phyloP scores from a whole-genome alignment of 2,113 vertebrate genomes.

The Malaclemys terrapin region DNA sequence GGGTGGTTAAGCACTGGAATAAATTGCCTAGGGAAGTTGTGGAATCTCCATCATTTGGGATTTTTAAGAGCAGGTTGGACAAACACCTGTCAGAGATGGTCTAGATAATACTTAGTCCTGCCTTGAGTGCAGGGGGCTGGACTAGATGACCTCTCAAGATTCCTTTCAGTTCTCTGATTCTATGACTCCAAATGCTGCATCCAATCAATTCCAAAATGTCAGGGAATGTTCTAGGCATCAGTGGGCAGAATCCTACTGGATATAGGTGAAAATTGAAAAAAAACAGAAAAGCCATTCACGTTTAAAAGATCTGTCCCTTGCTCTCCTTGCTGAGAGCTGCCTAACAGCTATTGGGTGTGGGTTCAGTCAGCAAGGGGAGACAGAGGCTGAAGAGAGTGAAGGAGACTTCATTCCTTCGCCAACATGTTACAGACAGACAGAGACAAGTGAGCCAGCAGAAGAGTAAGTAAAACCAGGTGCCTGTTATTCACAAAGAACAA shows the following conservation, averaged over 20 bases:
- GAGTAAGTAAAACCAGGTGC: neutral
- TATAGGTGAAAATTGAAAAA: neutral
- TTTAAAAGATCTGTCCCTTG: neutral
- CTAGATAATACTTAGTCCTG: no score
- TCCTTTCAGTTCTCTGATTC: no score
- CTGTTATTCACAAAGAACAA: neutral
- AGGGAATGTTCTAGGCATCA: neutral
- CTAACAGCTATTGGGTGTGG: neutral
- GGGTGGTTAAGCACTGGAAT: no score
- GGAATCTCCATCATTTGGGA: no score
- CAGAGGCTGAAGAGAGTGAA: neutral
- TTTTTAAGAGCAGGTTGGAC: no score
- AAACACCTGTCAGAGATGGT: no score
- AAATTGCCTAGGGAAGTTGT: no score
- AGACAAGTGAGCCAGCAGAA: neutral
- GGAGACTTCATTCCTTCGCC: neutral
- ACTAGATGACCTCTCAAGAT: no score
- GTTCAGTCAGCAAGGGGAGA: neutral
- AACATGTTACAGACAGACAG: neutral
- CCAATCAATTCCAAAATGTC: neutral
- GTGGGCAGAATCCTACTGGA: neutral
- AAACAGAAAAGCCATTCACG: neutral
- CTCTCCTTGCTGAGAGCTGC: neutral
- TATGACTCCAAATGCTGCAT: neutral
- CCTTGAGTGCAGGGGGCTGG: no score